phyloP scores from a whole-genome alignment of 1,140 invertebrate genomes.

The Bombus waltoni region DNA sequence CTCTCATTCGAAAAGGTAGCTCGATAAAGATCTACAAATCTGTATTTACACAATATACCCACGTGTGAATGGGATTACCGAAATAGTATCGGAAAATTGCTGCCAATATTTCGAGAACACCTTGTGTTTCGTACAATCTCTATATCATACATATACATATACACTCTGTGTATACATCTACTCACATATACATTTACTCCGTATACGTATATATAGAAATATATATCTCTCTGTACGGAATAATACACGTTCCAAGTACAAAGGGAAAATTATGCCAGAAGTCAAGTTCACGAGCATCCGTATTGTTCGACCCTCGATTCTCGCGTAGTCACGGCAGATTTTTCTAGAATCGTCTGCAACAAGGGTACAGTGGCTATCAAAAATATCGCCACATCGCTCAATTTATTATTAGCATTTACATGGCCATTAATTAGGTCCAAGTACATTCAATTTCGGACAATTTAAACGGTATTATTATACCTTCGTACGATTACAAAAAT shows the following conservation, averaged over 20 bases:
- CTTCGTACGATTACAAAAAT: too few relatives aligned
- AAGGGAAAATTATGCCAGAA: constrained; percentile 9
- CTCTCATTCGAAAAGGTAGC: background rate
- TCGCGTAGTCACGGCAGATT: constrained; percentile 18
- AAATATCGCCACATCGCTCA: too few relatives aligned
- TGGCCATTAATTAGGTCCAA: too few relatives aligned
- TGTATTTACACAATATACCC: background rate
- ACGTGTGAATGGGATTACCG: constrained; percentile 2
- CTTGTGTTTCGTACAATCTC: background rate
- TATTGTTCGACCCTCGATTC: constrained; percentile 19
- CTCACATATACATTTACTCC: too few relatives aligned
- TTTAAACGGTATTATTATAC: too few relatives aligned
- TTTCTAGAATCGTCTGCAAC: constrained; percentile 13
- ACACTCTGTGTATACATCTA: too few relatives aligned
- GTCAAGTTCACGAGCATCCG: too few relatives aligned
- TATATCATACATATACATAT: background rate
- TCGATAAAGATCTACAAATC: background rate
- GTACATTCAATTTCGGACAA: too few relatives aligned
- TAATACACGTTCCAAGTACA: background rate
- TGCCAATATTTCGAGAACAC: background rate
- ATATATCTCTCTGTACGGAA: background rate
- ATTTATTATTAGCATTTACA: too few relatives aligned
- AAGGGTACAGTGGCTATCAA: too few relatives aligned
- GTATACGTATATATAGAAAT: background rate
- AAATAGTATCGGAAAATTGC: background rate